Percentiles rank a stretch among this genome's conserved stretches.
phyloP scores from a whole-genome alignment of 2,113 vertebrate genomes.

The Platichthys stellatus region DNA sequence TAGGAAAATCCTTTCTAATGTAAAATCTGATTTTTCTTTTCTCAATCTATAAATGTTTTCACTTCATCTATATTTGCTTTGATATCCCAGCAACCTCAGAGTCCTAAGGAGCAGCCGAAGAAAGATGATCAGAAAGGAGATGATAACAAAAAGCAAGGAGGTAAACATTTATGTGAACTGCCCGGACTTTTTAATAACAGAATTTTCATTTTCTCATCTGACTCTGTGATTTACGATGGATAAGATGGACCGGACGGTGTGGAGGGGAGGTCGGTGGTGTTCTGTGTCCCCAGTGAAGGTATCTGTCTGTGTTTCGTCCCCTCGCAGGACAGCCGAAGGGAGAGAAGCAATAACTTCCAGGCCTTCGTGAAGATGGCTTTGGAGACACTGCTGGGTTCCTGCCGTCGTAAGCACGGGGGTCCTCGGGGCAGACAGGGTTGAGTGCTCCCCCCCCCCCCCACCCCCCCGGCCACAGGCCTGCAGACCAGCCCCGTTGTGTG shows the following conservation, averaged over 20 bases:
- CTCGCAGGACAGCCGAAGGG: constrained; percentile 85
- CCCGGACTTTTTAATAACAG: background rate
- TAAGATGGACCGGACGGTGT: background rate
- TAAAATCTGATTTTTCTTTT: background rate
- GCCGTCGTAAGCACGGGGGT: constrained; percentile 75
- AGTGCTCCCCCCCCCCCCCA: constrained; percentile 19
- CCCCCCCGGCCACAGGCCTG: constrained; percentile 18
- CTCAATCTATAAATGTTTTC: background rate
- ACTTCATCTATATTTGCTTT: background rate
- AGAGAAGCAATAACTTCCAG: constrained; percentile 88
- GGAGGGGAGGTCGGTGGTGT: constrained; percentile 23
- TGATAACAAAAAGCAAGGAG: constrained; percentile 87
- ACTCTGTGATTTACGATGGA: too few relatives aligned
- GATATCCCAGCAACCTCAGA: constrained; percentile 80
- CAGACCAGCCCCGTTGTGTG: constrained; percentile 36
- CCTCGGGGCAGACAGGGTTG: constrained; percentile 73
- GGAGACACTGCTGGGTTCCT: constrained; percentile 84
- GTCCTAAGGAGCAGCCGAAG: constrained; percentile 85
- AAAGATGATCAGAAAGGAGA: constrained; percentile 88
- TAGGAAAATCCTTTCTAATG: constrained; percentile 43
- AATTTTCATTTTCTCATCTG: background rate
- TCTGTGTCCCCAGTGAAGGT: constrained; percentile 70
- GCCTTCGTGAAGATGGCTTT: constrained; percentile 85
- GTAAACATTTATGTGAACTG: constrained; percentile 69
- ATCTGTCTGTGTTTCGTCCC: constrained; percentile 69